Evolutionary conservation across 2,113 vertebrate species (phyloP).

Genomic region (Anguilla japonica): DNA sequence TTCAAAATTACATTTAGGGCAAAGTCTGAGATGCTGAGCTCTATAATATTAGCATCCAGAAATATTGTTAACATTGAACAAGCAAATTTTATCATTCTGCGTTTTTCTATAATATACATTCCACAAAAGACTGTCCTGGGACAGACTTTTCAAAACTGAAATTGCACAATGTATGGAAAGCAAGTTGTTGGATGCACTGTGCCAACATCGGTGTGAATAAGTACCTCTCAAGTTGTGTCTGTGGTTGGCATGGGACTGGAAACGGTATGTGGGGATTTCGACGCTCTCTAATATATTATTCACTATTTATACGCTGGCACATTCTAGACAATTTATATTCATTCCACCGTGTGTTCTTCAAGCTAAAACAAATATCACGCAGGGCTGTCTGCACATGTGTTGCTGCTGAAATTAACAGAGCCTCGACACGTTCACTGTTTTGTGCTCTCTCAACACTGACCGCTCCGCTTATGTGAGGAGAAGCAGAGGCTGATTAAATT

Average conservation of each 20-base stretch:
- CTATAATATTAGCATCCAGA: neutral
- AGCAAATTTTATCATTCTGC: neutral
- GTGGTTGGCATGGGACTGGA: conserved; percentile 17
- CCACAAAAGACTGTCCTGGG: neutral
- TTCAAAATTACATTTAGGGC: neutral
- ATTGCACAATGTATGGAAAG: neutral
- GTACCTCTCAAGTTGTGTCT: conserved; percentile 11
- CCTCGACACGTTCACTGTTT: conserved; percentile 55
- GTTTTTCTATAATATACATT: neutral
- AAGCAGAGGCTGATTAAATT: conserved; percentile 66
- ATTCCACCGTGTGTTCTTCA: conserved; percentile 32
- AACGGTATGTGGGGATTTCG: conserved; percentile 43
- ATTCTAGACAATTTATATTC: conserved; percentile 60
- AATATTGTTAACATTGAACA: neutral
- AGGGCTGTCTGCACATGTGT: conserved; percentile 46
- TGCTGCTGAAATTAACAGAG: conserved; percentile 64
- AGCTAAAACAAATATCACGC: conserved; percentile 65
- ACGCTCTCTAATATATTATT: conserved; percentile 36
- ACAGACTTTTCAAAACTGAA: neutral
- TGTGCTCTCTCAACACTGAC: conserved; percentile 55
- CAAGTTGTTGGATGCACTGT: neutral
- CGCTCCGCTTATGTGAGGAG: conserved; percentile 38
- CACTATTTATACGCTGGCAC: conserved; percentile 54
- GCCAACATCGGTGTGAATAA: conserved; percentile 5
- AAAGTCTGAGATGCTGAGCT: neutral